phyloP scores from a whole-genome alignment of 2,113 vertebrate genomes.

The Lagopus muta region DNA sequence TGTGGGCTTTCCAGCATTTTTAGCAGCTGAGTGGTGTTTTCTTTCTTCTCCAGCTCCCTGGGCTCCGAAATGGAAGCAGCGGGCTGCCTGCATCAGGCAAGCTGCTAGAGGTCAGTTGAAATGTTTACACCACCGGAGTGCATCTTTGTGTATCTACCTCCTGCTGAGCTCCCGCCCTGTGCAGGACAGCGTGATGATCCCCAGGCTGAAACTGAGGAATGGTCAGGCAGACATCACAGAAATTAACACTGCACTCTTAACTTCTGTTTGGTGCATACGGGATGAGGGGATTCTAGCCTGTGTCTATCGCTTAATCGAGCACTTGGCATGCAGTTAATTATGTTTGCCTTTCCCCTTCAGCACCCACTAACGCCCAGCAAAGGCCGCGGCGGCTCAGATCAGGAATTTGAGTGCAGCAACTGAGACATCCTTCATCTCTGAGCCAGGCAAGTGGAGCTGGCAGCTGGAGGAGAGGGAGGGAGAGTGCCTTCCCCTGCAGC shows the following conservation, averaged over 20 bases:
- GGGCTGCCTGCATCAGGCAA: accelerated
- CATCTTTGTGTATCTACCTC: background rate
- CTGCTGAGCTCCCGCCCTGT: background rate
- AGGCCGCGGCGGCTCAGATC: background rate
- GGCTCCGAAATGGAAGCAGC: background rate
- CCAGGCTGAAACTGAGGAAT: background rate
- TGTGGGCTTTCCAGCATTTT: accelerated
- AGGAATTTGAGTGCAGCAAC: background rate
- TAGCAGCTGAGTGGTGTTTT: background rate
- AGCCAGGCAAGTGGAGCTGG: background rate
- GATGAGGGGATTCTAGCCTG: background rate
- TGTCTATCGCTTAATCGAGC: background rate
- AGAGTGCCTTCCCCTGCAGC: background rate
- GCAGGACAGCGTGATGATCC: background rate
- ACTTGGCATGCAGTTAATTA: background rate
- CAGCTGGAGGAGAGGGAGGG: background rate
- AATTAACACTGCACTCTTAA: background rate
- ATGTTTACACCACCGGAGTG: accelerated
- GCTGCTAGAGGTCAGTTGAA: background rate
- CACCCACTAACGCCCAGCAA: background rate
- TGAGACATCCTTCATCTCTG: background rate
- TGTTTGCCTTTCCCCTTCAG: background rate
- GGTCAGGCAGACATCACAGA: background rate
- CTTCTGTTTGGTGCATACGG: background rate
- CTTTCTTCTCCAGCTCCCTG: background rate